Base-by-base conservation (phyloP, 2,113 vertebrate species). In the Phrynosoma blainvillii region DNA sequence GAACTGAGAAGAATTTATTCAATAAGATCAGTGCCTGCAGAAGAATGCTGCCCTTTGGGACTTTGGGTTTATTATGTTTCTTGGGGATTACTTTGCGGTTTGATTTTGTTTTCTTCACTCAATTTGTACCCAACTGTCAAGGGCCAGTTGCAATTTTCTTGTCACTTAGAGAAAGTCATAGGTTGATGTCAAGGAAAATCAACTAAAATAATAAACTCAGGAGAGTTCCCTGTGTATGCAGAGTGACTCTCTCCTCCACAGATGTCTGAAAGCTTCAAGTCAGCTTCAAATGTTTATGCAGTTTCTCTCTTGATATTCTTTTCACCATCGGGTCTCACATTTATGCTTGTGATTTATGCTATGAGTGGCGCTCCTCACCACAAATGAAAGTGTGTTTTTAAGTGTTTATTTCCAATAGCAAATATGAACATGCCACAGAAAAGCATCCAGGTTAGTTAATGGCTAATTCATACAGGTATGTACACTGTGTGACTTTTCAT, bases 71-170 rank as follows among this genome's bases (percentile, higher is more conserved):
- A 97, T 97, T 97, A 95, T 94, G 95, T 97, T 97, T 97, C 96
- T 96, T 96, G 95, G 95, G 95, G 96, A 97, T 97, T 97, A 97
- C 96, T 97, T 96, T 95, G 94, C 87, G 84, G 91, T 96, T 96
- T 97, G 96, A 97, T 97, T 97, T 97, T 96, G 96, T 97, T 97
- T 97, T 40, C 90, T 96, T 97, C 96, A 96, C 95, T 97, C 96
- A 96, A 97, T 97, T 97, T 97, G 96, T 95, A 96, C 96, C 93
- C 90, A 84, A 96, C 96, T 96, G 96, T 97, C 96, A 97, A 96
- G 96, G 94, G 94, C 96, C 77, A 89, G 94, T 95, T 95, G 95
- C 95, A 97, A 97, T 97, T 97, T 97, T 97, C 96, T 96, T 95
- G 96, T 97, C 96, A 96, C 94, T 92, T 88, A 92, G 93, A 95